Evolutionary conservation across 2,888 invertebrate genomes (phyloP), one percentile per base, ranked within the genome.

Genomic region (Dione vanillae): DNA sequence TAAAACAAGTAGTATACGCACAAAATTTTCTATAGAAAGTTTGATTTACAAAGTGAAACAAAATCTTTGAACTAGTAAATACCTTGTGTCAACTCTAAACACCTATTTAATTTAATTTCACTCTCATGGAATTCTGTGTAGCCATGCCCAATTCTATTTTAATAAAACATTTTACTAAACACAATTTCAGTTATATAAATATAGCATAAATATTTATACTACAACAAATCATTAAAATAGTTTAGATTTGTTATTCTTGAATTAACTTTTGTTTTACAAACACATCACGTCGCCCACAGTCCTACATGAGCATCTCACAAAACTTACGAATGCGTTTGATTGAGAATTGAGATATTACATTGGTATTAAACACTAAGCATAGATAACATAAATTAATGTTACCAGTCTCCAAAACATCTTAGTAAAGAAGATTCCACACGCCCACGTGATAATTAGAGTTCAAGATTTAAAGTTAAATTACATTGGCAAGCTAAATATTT

Each of bases 71-170:
- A 71, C 69, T 61, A 69, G 54, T 71, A 70, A 62, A 67, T 70
- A 70, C 61, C 64, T 56, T 71, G 27, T 67, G 43, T 70, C 67
- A 54, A 54, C 20, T 70, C 58, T 27, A 54, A 65, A 74, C 70
- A 71, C 74, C 68, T 73, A 71, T 35, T 74, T 73, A 77, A 65
- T 75, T 75, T 69, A 77, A 73, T 76, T 76, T 76, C 74, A 76
- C 76, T 73, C 74, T 76, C 76, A 75, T 75, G 82, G 86, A 85
- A 88, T 87, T 87, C 85, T 79, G 73, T 79, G 80, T 83, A 83
- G 79, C 82, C 85, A 86, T 83, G 82, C 83, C 85, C 65, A 66
- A 52, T 68, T 70, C 67, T 74, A 72, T 70, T 70, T 69, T 20
- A 67, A 49, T 37, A 69, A 58, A 67, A 41, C 40, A 74, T 70